A percentile compares a stretch with the other conserved stretches of the same genome.
These are phyloP conservation scores for Pachypsylla venusta DNA, from an alignment of 1,140 invertebrate species.

Conservation along the genomic window DNA sequence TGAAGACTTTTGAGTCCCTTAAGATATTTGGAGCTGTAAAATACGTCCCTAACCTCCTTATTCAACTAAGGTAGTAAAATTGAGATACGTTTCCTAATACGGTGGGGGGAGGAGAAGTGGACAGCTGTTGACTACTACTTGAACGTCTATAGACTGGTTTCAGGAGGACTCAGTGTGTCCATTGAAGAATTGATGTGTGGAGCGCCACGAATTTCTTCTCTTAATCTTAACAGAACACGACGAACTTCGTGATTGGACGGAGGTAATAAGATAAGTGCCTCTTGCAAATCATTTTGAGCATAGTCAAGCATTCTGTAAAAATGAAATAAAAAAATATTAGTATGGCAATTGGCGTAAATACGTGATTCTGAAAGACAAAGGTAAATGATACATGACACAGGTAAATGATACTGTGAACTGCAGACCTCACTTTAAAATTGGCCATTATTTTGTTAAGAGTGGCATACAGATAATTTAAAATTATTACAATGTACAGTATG, in stretches of 20 bases:
- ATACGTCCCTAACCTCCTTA: too few species aligned
- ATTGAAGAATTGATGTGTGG: constrained; percentile 31
- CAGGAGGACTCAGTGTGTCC: constrained; percentile 36
- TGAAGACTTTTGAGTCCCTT: too few species aligned
- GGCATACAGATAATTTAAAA: too few species aligned
- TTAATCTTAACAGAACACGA: constrained; percentile 43
- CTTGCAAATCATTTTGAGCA: constrained; percentile 49
- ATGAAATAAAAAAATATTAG: constrained; percentile 17
- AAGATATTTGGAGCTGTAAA: too few species aligned
- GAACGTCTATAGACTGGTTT: constrained; percentile 23
- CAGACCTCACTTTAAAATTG: too few species aligned
- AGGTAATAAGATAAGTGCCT: constrained; percentile 48
- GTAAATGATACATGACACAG: not conserved
- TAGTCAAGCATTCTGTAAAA: constrained; percentile 36
- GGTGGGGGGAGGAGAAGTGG: too few species aligned
- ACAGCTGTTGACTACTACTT: too few species aligned
- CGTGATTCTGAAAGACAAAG: not conserved
- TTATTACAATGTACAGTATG: too few species aligned
- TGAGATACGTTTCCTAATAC: too few species aligned
- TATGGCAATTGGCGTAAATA: not conserved
- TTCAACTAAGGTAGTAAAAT: too few species aligned
- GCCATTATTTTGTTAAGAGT: too few species aligned
- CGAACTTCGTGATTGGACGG: constrained; percentile 47
- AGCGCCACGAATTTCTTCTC: constrained; percentile 44
- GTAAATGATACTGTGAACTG: not conserved